phyloP scores from a whole-genome alignment of 2,888 invertebrate genomes.

The Phlogophora meticulosa region DNA sequence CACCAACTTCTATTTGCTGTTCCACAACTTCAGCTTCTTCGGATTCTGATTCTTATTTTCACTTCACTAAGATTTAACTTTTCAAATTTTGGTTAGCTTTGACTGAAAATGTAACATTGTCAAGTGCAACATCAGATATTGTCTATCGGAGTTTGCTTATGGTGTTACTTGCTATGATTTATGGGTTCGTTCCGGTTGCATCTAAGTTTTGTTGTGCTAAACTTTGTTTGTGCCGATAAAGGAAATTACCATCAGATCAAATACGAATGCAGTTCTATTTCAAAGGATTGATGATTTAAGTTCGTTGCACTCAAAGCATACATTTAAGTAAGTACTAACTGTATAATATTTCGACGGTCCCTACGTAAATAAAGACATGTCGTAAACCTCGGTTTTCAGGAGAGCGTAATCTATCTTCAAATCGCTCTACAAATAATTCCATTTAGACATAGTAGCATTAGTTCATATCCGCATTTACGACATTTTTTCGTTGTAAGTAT shows the following conservation, averaged over 20 bases:
- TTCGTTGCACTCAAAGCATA: neutral
- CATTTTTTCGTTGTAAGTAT: too few relatives aligned
- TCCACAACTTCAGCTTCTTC: conserved; percentile 8
- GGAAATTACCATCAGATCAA: conserved; percentile 49
- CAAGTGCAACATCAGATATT: conserved; percentile 77
- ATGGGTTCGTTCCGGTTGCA: conserved; percentile 78
- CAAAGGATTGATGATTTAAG: conserved; percentile 13
- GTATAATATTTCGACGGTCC: too few relatives aligned
- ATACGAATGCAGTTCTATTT: conserved; percentile 27
- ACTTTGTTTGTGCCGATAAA: conserved; percentile 53
- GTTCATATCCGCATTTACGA: too few relatives aligned
- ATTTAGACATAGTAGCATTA: too few relatives aligned
- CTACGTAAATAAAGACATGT: too few relatives aligned
- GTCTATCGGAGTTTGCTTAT: conserved; percentile 79
- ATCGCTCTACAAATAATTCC: too few relatives aligned
- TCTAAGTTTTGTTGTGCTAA: conserved; percentile 69
- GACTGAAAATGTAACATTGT: conserved; percentile 47
- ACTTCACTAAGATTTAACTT: conserved; percentile 17
- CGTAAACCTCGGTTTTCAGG: too few relatives aligned
- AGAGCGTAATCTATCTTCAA: too few relatives aligned
- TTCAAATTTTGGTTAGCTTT: conserved; percentile 24
- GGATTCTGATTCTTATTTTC: conserved; percentile 65
- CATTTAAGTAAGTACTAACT: too few relatives aligned
- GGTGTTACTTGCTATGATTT: conserved; percentile 82
- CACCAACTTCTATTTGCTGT: conserved; percentile 64